phyloP scores from a whole-genome alignment of 2,113 vertebrate species.

The Nesogale talazaci region DNA sequence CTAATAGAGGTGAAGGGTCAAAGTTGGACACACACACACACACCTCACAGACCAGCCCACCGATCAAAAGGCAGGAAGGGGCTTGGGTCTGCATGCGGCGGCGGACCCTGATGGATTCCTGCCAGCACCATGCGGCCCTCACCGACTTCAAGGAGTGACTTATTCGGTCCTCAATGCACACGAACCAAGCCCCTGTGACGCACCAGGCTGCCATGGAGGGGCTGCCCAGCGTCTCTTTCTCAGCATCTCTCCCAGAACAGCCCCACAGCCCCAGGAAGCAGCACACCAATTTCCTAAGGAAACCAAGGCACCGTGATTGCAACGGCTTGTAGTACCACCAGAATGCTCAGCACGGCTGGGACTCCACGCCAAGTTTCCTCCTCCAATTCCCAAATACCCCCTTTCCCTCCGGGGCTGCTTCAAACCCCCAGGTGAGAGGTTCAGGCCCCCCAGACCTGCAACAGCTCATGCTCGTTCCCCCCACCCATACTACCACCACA shows the following conservation, averaged over 20 bases:
- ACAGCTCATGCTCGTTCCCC: too few relatives aligned
- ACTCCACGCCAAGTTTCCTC: too few relatives aligned
- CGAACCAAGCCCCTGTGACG: background rate
- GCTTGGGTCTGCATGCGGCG: background rate
- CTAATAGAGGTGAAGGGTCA: background rate
- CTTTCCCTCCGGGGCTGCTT: background rate
- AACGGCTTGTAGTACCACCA: background rate
- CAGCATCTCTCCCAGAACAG: background rate
- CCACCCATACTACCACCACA: rapidly evolving
- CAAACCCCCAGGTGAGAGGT: background rate
- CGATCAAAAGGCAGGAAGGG: background rate
- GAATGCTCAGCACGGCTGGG: background rate
- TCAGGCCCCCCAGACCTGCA: too few relatives aligned
- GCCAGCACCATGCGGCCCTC: background rate
- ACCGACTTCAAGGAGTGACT: background rate
- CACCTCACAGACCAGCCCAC: background rate
- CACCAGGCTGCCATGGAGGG: rapidly evolving
- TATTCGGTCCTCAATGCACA: background rate
- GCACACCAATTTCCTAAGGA: background rate
- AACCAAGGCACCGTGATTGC: background rate
- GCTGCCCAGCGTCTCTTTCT: background rate
- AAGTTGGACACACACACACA: background rate
- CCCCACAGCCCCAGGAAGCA: background rate
- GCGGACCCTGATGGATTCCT: background rate
- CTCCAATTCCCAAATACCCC: background rate